Percentiles rank a stretch among this genome's conserved stretches.
Evolutionary conservation across 2,797 vertebrate genomes (phyloP).

Genomic region (Spea hammondii): DNA sequence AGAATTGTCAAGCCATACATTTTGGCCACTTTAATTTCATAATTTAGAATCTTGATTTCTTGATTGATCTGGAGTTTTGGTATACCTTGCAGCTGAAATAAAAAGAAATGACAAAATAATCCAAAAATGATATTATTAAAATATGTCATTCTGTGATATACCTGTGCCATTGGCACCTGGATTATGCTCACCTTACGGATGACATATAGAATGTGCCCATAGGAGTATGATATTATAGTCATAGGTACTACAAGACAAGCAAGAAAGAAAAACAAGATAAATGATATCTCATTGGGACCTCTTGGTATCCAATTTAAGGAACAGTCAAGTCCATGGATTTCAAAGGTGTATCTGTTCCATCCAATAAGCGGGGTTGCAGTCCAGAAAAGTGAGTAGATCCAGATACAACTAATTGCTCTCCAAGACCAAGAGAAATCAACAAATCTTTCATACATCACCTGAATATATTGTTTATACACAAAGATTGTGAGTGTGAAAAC

Average conservation of each 20-base stretch:
- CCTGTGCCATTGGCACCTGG: not conserved
- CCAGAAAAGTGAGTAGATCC: slow-evolving; percentile 91
- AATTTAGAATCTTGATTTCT: slow-evolving; percentile 83
- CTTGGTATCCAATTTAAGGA: slow-evolving; percentile 87
- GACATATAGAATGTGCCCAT: slow-evolving; percentile 87
- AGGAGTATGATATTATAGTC: slow-evolving; percentile 88
- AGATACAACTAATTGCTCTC: slow-evolving; percentile 85
- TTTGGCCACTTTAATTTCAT: slow-evolving; percentile 87
- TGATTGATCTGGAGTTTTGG: slow-evolving; percentile 88
- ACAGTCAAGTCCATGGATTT: slow-evolving; percentile 85
- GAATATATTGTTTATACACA: slow-evolving; percentile 89
- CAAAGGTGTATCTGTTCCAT: slow-evolving; percentile 90
- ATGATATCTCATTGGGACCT: slow-evolving; percentile 83
- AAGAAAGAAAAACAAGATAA: slow-evolving; percentile 88
- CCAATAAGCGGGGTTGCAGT: slow-evolving; percentile 87
- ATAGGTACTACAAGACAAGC: slow-evolving; percentile 84
- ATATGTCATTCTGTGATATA: too few relatives aligned
- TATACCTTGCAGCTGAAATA: slow-evolving; percentile 78
- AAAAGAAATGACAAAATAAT: slow-evolving; percentile 23
- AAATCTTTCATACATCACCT: slow-evolving; percentile 86
- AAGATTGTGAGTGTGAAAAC: slow-evolving; percentile 86
- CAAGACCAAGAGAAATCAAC: slow-evolving; percentile 88
- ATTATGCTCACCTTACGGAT: slow-evolving; percentile 82
- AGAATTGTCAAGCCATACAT: slow-evolving; percentile 90
- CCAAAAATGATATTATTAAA: too few relatives aligned